Conservation (phyloP, 2,888 invertebrate genomes). For the Hyposoter dolosus region DNA sequence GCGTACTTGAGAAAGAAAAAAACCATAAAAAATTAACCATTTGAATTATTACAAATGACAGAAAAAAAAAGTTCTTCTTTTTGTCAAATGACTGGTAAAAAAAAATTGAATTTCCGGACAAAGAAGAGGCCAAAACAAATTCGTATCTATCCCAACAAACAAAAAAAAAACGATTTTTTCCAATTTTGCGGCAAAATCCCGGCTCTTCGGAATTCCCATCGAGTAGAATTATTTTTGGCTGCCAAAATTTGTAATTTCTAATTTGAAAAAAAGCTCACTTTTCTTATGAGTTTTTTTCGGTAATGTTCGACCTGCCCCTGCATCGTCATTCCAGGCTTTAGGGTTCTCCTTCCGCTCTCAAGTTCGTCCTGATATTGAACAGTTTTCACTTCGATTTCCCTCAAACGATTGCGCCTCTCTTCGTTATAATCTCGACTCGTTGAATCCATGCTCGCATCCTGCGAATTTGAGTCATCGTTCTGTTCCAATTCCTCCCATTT, state of each 20-base stretch:
- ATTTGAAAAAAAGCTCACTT: constrained; percentile 86
- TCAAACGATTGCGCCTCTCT: constrained; percentile 90
- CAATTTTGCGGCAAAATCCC: no score
- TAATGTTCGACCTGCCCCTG: constrained; percentile 96
- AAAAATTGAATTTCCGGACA: neutral
- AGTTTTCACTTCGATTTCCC: constrained; percentile 98
- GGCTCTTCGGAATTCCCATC: no score
- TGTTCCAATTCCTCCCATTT: constrained; percentile 94
- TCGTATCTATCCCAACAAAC: no score
- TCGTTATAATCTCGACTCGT: constrained; percentile 87
- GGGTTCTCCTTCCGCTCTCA: constrained; percentile 92
- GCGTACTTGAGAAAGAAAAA: constrained; percentile 50
- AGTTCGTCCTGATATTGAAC: constrained; percentile 98
- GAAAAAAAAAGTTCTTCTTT: no score
- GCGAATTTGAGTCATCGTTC: constrained; percentile 83
- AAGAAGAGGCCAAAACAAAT: no score
- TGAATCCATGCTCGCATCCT: constrained; percentile 85
- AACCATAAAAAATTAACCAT: neutral
- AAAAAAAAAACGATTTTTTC: no score
- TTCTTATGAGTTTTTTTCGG: constrained; percentile 94
- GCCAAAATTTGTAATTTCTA: no score
- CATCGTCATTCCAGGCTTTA: constrained; percentile 91
- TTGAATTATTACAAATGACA: neutral
- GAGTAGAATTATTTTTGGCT: neutral
- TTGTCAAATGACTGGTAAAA: no score